Conservation (phyloP, 1,140 invertebrate species). For the Aphis gossypii region DNA sequence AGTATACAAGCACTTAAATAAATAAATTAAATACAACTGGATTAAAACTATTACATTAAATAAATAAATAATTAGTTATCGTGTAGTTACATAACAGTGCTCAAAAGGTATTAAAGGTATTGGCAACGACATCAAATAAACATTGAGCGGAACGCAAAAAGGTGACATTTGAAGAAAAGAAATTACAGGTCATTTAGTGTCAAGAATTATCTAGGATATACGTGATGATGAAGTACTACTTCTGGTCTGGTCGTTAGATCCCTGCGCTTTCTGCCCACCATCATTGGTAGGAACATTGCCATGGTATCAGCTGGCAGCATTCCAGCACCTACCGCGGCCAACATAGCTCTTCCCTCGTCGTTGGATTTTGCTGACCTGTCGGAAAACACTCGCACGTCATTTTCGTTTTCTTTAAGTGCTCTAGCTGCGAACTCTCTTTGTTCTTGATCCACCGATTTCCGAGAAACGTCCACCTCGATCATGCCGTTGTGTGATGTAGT, state of each 20-base stretch:
- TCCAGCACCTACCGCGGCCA: constrained; percentile 77
- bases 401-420: constrained; percentile 35
- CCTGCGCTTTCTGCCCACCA: constrained; percentile 69
- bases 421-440: constrained; percentile 66
- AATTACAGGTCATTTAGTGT: neutral
- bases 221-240: constrained; percentile 1
- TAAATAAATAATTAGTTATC: constrained; percentile 34
- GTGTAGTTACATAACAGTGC: constrained; percentile 51
- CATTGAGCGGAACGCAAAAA: constrained; percentile 35
- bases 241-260: neutral
- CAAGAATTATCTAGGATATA: constrained; percentile 40
- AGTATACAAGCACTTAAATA: constrained; percentile 43
- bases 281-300: constrained; percentile 80
- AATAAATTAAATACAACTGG: constrained; percentile 47
- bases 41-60: constrained; percentile 6
- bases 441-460: constrained; percentile 73
- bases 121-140: constrained; percentile 36
- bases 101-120: constrained; percentile 21
- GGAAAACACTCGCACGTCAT: constrained; percentile 19
- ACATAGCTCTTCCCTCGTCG: constrained; percentile 59
- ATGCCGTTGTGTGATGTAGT: constrained; percentile 79
- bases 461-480: constrained; percentile 76
- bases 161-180: neutral
- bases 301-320: constrained; percentile 77
- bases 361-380: neutral